Conservation (phyloP, 1,140 invertebrate genomes). For the Brachionus angularis region DNA sequence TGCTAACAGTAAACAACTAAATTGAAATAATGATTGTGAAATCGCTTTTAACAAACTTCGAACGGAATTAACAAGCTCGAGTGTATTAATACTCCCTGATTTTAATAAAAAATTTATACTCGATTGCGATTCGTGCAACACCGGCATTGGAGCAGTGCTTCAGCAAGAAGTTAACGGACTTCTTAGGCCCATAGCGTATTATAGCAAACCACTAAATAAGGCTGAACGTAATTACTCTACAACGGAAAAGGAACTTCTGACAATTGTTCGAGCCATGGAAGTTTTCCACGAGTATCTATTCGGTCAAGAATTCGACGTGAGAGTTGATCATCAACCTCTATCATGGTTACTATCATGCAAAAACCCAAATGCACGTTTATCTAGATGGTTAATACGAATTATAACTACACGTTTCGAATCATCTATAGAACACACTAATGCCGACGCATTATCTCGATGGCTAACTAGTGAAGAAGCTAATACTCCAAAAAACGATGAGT, state of each 20-base stretch:
- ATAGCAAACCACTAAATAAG: not conserved
- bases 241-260: constrained; percentile 53
- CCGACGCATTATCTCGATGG: constrained; percentile 45
- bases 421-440: not conserved
- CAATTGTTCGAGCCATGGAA: constrained; percentile 54
- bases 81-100: constrained; percentile 45
- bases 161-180: constrained; percentile 42
- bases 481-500: not conserved
- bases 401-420: constrained; percentile 4
- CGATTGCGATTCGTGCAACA: constrained; percentile 45
- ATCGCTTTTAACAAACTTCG: constrained; percentile 45
- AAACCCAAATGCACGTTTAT: constrained; percentile 24
- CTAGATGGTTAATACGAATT: not conserved
- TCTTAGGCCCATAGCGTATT: not conserved
- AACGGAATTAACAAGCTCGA: constrained; percentile 16
- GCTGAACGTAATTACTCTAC: constrained; percentile 47
- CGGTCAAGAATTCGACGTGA: constrained; percentile 56
- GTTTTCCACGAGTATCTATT: constrained; percentile 56
- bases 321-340: constrained; percentile 60
- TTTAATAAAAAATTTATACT: constrained; percentile 44
- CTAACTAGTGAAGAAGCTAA: not conserved
- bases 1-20: constrained; percentile 35
- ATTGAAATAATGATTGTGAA: constrained; percentile 33
- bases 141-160: constrained; percentile 45
- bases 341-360: constrained; percentile 49